A percentile compares a stretch with the other conserved stretches of the same genome.
phyloP scores from a whole-genome alignment of 2,797 vertebrate species.

The Eospalax fontanierii region DNA sequence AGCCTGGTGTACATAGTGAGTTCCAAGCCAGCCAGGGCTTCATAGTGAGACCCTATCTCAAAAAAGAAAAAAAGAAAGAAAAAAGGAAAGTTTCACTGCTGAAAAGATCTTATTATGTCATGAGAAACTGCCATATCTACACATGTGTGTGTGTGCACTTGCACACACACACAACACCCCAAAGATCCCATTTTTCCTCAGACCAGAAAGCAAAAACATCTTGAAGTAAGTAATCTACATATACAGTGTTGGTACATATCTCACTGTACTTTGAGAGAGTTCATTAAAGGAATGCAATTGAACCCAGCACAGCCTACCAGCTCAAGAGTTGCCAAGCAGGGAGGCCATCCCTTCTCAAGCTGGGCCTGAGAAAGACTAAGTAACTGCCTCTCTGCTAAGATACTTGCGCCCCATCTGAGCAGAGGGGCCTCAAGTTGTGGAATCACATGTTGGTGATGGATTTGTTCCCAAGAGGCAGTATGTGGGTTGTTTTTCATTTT shows the following conservation, averaged over 20 bases:
- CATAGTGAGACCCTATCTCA: no score
- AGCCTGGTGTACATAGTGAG: no score
- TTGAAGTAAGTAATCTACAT: neutral
- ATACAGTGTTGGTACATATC: neutral
- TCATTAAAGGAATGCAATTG: neutral
- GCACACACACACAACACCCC: neutral
- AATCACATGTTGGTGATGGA: neutral
- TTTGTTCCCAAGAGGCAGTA: neutral
- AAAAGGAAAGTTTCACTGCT: no score
- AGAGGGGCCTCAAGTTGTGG: neutral
- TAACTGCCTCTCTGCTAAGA: neutral
- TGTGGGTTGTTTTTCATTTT: neutral
- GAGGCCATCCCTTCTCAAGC: neutral
- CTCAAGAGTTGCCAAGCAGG: neutral
- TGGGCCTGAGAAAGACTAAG: neutral
- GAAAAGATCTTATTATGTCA: neutral
- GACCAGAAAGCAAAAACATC: neutral
- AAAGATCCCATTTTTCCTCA: neutral
- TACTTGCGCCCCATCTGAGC: neutral
- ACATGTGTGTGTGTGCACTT: no score
- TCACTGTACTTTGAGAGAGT: neutral
- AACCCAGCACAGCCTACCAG: neutral
- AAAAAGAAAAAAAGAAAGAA: no score
- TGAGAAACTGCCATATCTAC: neutral
- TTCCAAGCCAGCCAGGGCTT: no score